phyloP scores from a whole-genome alignment of 2,113 vertebrate species.

The Odontesthes bonariensis region DNA sequence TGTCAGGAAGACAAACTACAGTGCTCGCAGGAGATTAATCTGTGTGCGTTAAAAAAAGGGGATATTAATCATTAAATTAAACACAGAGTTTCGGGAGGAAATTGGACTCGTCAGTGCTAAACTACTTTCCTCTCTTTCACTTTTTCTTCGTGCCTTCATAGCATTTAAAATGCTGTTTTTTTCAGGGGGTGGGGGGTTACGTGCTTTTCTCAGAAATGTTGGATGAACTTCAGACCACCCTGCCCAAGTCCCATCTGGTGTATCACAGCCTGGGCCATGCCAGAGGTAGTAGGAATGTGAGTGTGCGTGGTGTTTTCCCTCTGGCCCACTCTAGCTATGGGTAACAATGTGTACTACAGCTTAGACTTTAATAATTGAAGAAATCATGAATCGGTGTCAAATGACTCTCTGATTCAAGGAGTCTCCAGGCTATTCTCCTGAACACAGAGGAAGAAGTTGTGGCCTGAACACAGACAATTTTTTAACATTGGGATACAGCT shows the following conservation, averaged over 20 bases:
- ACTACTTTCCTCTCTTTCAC: constrained; percentile 43
- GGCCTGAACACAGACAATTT: constrained; percentile 12
- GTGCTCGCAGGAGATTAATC: constrained; percentile 43
- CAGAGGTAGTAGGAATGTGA: constrained; percentile 74
- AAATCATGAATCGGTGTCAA: constrained; percentile 67
- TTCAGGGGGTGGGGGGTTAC: constrained; percentile 10
- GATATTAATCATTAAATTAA: constrained; percentile 26
- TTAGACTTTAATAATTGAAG: constrained; percentile 60
- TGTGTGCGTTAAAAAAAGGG: neutral
- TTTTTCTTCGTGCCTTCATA: constrained; percentile 40
- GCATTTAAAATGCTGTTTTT: constrained; percentile 54
- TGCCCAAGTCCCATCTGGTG: constrained; percentile 76
- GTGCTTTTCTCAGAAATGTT: constrained; percentile 72
- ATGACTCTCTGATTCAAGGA: constrained; percentile 52
- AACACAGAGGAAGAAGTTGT: constrained; percentile 14
- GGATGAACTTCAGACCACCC: constrained; percentile 77
- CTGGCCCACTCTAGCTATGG: constrained; percentile 58
- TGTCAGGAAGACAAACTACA: constrained; percentile 49
- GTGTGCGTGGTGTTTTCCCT: constrained; percentile 75
- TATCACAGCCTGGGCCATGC: constrained; percentile 66
- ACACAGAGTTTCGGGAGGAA: constrained; percentile 39
- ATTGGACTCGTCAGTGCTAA: constrained; percentile 40
- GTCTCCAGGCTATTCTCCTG: constrained; percentile 49
- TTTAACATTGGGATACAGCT: constrained; percentile 41
- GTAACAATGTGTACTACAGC: constrained; percentile 64